phyloP scores from a whole-genome alignment of 2,113 vertebrate genomes.

The Notechis scutatus region DNA sequence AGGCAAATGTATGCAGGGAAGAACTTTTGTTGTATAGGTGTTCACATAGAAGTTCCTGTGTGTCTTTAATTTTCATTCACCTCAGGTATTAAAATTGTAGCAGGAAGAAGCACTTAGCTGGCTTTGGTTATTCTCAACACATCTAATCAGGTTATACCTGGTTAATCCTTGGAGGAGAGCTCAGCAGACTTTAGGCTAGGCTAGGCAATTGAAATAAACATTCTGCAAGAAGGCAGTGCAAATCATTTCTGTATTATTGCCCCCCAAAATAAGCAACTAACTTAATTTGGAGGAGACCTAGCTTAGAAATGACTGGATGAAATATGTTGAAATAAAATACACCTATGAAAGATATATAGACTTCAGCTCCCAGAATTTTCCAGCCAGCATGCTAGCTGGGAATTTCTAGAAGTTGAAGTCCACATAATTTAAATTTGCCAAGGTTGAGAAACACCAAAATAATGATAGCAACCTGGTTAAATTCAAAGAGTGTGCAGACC shows the following conservation, averaged over 20 bases:
- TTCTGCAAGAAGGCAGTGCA: background rate
- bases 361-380: background rate
- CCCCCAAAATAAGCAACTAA: background rate
- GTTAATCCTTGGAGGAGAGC: background rate
- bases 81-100: background rate
- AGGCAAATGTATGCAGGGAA: background rate
- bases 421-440: background rate
- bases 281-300: background rate
- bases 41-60: background rate
- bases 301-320: background rate
- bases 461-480: background rate
- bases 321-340: background rate
- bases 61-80: background rate
- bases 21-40: background rate
- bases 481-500: background rate
- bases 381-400: background rate
- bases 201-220: background rate
- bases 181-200: background rate
- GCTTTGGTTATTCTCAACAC: background rate
- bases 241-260: background rate
- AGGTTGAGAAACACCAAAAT: background rate
- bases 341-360: background rate
- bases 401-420: background rate
- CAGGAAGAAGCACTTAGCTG: background rate
- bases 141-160: background rate